phyloP scores from a whole-genome alignment of 2,113 vertebrate species.

The Rousettus leschenaultii region DNA sequence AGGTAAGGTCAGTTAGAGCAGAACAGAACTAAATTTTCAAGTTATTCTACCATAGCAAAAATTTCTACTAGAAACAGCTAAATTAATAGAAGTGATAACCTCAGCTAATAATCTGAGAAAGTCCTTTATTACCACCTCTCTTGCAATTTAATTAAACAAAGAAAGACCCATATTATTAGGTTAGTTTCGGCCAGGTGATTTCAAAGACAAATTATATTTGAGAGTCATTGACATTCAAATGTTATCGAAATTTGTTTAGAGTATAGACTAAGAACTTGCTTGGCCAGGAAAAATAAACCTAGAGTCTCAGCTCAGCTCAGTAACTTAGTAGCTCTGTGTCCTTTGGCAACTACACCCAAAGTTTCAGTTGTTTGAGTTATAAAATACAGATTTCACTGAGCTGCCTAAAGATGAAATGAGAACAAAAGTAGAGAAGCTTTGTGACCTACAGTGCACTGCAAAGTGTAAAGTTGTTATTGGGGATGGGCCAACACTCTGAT shows the following conservation, averaged over 20 bases:
- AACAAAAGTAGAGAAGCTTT: not conserved
- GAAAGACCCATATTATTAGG: not conserved
- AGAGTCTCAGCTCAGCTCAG: not conserved
- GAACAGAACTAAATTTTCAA: slow-evolving; percentile 3
- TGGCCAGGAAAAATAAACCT: not conserved
- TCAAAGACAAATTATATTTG: slow-evolving; percentile 22
- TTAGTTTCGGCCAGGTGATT: slow-evolving; percentile 11
- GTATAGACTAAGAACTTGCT: not conserved
- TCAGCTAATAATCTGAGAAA: not conserved
- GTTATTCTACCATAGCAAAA: not conserved
- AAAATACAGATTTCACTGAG: not conserved
- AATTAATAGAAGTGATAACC: not conserved
- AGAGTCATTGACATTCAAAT: slow-evolving; percentile 17
- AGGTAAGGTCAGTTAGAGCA: not conserved
- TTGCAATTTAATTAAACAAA: slow-evolving; percentile 30
- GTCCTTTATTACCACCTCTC: slow-evolving; percentile 13
- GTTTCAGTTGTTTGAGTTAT: not conserved
- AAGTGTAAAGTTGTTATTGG: not conserved
- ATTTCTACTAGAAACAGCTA: not conserved
- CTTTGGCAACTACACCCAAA: not conserved
- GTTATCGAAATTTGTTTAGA: not conserved
- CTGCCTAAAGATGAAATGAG: not conserved
- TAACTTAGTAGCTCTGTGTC: not conserved
- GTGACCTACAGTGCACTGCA: not conserved
- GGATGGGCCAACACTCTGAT: not conserved